phyloP scores from a whole-genome alignment of 1,140 invertebrate species.

The Rhyzopertha dominica region DNA sequence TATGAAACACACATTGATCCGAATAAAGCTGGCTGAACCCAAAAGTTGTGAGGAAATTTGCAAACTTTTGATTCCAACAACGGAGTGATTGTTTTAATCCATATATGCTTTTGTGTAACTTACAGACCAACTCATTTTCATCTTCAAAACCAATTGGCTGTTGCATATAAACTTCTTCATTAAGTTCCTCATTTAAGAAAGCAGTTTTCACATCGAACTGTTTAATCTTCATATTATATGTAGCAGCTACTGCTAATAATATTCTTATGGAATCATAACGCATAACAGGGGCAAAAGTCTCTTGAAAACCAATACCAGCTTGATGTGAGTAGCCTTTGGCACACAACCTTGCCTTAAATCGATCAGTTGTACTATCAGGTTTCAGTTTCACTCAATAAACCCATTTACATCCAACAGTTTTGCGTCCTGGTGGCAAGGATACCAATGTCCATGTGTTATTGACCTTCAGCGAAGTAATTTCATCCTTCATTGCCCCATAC shows the following conservation, averaged over 20 bases:
- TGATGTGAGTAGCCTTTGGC: conserved; percentile 39
- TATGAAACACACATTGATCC: conserved; percentile 44
- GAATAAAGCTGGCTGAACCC: conserved; percentile 36
- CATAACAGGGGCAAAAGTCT: conserved; percentile 46
- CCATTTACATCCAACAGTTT: conserved; percentile 37
- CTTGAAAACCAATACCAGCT: conserved; percentile 42
- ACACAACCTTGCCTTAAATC: conserved; percentile 40
- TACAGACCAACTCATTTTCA: conserved; percentile 23
- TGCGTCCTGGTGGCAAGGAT: conserved; percentile 29
- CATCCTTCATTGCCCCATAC: conserved; percentile 40
- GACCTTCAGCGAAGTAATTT: conserved; percentile 37
- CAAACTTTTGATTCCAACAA: conserved; percentile 35
- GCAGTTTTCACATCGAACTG: conserved; percentile 44
- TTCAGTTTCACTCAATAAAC: conserved; percentile 34
- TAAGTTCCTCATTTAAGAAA: conserved; percentile 41
- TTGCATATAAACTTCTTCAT: conserved; percentile 42
- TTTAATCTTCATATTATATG: conserved; percentile 26
- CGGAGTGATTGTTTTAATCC: conserved; percentile 44
- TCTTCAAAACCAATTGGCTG: conserved; percentile 42
- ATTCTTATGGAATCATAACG: conserved; percentile 42
- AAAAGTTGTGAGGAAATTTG: conserved; percentile 32
- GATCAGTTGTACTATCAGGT: conserved; percentile 14
- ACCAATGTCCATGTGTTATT: conserved; percentile 44
- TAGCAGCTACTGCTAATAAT: conserved; percentile 42
- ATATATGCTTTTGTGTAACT: conserved; percentile 41